These are phyloP conservation scores for Hemaris fuciformis DNA, from an alignment of 2,888 invertebrate species.

Conservation along the genomic window DNA sequence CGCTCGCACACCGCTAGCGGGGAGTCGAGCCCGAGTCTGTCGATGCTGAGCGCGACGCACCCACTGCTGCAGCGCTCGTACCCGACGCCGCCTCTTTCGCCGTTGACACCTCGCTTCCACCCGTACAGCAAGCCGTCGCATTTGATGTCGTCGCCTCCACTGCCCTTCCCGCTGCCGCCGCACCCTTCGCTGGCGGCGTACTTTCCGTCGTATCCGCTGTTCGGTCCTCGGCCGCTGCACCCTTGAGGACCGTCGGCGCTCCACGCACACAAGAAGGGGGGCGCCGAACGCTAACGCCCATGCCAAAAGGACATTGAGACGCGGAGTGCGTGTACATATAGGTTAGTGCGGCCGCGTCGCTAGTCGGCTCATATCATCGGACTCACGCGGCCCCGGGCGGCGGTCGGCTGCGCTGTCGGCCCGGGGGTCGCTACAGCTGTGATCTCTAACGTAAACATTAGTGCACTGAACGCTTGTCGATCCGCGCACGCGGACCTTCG, in stretches of 20 bases:
- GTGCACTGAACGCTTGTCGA: slow-evolving; percentile 68
- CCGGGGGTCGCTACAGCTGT: slow-evolving; percentile 71
- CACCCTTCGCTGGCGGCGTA: slow-evolving; percentile 91
- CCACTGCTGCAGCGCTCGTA: slow-evolving; percentile 91
- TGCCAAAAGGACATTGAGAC: slow-evolving; percentile 70
- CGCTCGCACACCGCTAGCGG: slow-evolving; percentile 91
- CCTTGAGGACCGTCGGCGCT: slow-evolving; percentile 89
- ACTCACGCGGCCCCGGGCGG: slow-evolving; percentile 56
- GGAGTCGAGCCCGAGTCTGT: slow-evolving; percentile 83
- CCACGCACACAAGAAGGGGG: slow-evolving; percentile 85
- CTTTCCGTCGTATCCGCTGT: slow-evolving; percentile 93
- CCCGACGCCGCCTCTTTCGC: slow-evolving; percentile 94
- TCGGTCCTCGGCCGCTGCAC: slow-evolving; percentile 86
- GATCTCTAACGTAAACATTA: slow-evolving; percentile 79
- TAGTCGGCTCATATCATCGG: slow-evolving; percentile 77
- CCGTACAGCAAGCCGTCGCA: slow-evolving; percentile 93
- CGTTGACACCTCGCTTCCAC: slow-evolving; percentile 91
- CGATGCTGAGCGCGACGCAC: slow-evolving; percentile 87
- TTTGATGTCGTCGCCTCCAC: slow-evolving; percentile 85
- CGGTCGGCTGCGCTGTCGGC: no score
- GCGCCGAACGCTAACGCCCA: slow-evolving; percentile 79
- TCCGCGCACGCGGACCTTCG: slow-evolving; percentile 55
- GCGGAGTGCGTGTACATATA: slow-evolving; percentile 74
- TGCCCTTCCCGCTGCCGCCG: slow-evolving; percentile 85
- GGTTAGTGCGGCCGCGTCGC: slow-evolving; percentile 64